A percentile compares a stretch with the other conserved stretches of the same genome.
phyloP scores from a whole-genome alignment of 2,113 vertebrate species.

The Lophius piscatorius region DNA sequence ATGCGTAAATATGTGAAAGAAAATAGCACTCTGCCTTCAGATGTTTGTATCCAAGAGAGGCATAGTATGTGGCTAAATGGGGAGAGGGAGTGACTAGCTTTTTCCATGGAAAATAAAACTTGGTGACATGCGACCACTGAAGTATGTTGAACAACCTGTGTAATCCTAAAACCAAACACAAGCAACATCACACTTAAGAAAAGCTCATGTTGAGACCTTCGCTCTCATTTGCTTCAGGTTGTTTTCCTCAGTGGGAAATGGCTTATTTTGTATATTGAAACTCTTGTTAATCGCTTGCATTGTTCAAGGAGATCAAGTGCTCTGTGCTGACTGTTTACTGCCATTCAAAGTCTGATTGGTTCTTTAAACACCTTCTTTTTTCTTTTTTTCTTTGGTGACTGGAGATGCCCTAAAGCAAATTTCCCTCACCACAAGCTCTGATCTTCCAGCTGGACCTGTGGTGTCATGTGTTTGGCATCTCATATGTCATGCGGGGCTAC shows the following conservation, averaged over 20 bases:
- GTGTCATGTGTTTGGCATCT: conserved; percentile 53
- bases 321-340: conserved; percentile 54
- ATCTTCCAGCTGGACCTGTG: conserved; percentile 60
- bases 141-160: conserved; percentile 7
- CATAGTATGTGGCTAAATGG: neutral
- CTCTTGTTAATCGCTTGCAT: conserved; percentile 63
- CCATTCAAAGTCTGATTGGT: conserved; percentile 54
- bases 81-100: neutral
- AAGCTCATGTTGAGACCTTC: no score
- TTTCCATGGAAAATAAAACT: neutral
- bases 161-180: conserved; percentile 3
- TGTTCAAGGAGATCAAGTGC: conserved; percentile 62
- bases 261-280: conserved; percentile 54
- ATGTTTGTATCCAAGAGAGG: neutral
- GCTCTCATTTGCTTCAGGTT: conserved; percentile 18
- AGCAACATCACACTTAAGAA: no score
- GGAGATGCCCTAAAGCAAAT: conserved; percentile 42
- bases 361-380: conserved; percentile 43
- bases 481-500: conserved; percentile 57
- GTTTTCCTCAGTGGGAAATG: conserved; percentile 37
- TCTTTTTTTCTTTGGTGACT: conserved; percentile 40
- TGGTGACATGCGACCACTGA: neutral
- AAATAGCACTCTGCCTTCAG: neutral
- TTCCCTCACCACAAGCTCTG: conserved; percentile 36
- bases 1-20: no score